Percentiles rank a stretch among this genome's conserved stretches.
Conservation (phyloP, 2,113 vertebrate genomes). For the Rhinoderma darwinii region DNA sequence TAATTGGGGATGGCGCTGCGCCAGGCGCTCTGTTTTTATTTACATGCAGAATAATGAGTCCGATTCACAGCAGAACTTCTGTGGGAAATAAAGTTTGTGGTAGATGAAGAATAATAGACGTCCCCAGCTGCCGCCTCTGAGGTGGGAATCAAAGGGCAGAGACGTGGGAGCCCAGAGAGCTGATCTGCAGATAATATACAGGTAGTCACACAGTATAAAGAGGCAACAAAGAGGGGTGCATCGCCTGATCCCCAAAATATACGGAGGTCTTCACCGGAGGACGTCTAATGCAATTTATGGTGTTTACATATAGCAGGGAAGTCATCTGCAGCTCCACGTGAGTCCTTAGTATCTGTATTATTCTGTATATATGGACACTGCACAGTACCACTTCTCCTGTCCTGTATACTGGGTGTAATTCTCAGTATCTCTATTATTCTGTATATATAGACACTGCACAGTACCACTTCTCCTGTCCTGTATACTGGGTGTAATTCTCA, state of each 20-base stretch:
- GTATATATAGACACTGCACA: too few species aligned
- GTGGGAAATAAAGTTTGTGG: slow-evolving; percentile 23
- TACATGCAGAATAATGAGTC: not conserved
- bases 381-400: not conserved
- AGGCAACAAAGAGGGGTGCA: not conserved
- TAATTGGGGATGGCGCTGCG: not conserved
- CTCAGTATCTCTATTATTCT: not conserved
- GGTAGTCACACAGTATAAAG: not conserved
- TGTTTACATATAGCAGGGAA: too few species aligned
- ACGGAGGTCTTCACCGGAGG: too few species aligned
- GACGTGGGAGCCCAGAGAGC: not conserved
- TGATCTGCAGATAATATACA: not conserved
- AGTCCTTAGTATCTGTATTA: not conserved
- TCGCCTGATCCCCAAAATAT: too few species aligned
- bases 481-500: too few species aligned
- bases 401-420: not conserved
- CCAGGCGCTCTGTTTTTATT: slow-evolving; percentile 26
- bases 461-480: too few species aligned
- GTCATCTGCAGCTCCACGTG: too few species aligned
- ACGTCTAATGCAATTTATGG: too few species aligned
- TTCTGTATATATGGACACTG: not conserved
- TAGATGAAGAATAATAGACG: slow-evolving; percentile 4
- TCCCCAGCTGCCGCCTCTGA: not conserved
- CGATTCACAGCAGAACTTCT: not conserved
- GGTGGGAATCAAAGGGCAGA: not conserved